Evolutionary conservation across 2,797 vertebrate genomes (phyloP), one percentile per base, ranked within the genome.

Genomic region (Bovichtus variegatus): DNA sequence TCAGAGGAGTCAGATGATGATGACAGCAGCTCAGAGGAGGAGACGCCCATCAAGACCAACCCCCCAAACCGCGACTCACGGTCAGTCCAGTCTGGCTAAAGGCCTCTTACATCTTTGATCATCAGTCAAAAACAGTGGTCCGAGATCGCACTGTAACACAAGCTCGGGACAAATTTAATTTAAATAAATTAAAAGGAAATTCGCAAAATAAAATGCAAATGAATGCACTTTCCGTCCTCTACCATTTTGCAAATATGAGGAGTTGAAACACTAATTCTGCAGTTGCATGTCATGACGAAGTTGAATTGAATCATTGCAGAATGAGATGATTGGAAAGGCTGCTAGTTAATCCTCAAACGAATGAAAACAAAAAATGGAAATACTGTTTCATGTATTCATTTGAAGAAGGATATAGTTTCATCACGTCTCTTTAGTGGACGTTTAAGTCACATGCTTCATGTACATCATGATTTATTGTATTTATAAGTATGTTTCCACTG

Each of bases 1-100:
- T 99, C 97, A 0, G 98, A 98, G 63, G 98, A 98, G 85, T 99
- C 98, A 0, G 98, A 99, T 0, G 98, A 99, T 3, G 97, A 98
- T 0, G 97, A 99, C 93, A 98, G 97, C 87, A 98, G 97, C 65
- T 98, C 98, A 0, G 98, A 97, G 18, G 98, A 98, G 57, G 98
- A 96, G 88, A 95, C 96, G 1, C 92, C 97, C 0, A 90, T 96
- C 60, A 99, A 99, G 91, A 95, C 96, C 10, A 97, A 97, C 87
- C 95, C 96, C 0, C 92, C 95, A 53, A 97, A 96, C 85, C 93
- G 97, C 2, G 97, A 99, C 82, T 96, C 98, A 90, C 96, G 98
- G 98, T 99, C 90, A 94, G 89, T 88, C 11, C 90, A 94, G 89
- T 88, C 11, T 64, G 2, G 10, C 9, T 15, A 25, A 67, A 34